These are phyloP conservation scores for Marmota monax DNA, from an alignment of 2,113 vertebrate genomes.

Conservation along the genomic window DNA sequence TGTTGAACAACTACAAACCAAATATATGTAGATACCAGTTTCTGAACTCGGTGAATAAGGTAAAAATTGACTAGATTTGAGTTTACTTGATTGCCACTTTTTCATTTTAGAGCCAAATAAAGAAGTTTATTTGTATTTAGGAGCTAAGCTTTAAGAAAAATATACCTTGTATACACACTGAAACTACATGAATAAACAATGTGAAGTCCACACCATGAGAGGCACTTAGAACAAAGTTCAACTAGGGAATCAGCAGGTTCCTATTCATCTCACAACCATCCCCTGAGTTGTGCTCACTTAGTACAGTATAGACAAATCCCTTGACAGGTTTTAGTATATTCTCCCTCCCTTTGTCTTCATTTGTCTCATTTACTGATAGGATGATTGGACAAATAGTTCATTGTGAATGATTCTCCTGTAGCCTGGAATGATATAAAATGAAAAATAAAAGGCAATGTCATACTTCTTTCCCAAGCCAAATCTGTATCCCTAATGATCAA, in stretches of 20 bases:
- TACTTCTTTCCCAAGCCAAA: neutral
- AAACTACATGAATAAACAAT: neutral
- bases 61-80: neutral
- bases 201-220: neutral
- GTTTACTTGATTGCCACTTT: neutral
- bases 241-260: neutral
- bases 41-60: neutral
- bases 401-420: conserved; percentile 2
- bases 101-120: conserved; percentile 15
- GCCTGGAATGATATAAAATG: neutral
- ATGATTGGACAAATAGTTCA: neutral
- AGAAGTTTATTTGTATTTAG: conserved; percentile 6
- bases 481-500: neutral
- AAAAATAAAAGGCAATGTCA: conserved; percentile 8
- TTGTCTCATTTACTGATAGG: neutral
- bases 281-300: neutral
- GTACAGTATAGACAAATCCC: neutral
- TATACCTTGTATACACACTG: neutral
- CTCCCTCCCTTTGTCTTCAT: neutral
- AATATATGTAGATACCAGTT: neutral
- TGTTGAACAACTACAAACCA: neutral
- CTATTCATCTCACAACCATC: neutral
- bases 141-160: neutral
- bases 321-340: neutral
- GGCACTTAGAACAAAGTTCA: neutral